Conservation (phyloP, 2,113 vertebrate species). For the Arvicanthis niloticus region DNA sequence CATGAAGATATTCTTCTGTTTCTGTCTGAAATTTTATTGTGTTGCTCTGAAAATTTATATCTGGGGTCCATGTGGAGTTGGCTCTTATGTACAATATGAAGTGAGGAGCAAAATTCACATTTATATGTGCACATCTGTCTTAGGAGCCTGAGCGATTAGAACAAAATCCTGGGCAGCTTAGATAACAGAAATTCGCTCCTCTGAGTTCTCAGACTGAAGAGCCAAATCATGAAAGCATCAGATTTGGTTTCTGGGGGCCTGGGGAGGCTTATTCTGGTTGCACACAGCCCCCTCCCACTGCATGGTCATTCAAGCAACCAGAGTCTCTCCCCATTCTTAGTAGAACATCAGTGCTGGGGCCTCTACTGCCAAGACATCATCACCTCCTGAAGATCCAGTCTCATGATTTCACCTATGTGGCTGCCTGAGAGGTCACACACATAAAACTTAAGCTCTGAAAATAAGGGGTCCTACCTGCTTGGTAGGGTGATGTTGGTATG, state of each 20-base stretch:
- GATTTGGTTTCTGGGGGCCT: background rate
- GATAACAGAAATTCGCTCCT: background rate
- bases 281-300: background rate
- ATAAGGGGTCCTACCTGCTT: background rate
- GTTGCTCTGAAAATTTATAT: conserved; percentile 3
- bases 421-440: background rate
- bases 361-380: background rate
- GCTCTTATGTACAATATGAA: background rate
- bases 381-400: background rate
- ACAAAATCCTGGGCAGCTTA: background rate
- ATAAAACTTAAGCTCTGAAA: background rate
- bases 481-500: background rate
- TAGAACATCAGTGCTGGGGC: background rate
- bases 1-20: conserved; percentile 19
- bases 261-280: background rate
- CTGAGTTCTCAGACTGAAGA: background rate
- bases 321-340: background rate
- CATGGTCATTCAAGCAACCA: background rate
- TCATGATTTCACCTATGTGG: background rate
- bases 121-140: background rate
- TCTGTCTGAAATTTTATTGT: background rate
- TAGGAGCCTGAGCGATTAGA: background rate
- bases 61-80: background rate
- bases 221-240: background rate
- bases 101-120: background rate